Evolutionary conservation across 2,888 invertebrate genomes (phyloP), one percentile per base, ranked within the genome.

Genomic region (Unio delphinus): DNA sequence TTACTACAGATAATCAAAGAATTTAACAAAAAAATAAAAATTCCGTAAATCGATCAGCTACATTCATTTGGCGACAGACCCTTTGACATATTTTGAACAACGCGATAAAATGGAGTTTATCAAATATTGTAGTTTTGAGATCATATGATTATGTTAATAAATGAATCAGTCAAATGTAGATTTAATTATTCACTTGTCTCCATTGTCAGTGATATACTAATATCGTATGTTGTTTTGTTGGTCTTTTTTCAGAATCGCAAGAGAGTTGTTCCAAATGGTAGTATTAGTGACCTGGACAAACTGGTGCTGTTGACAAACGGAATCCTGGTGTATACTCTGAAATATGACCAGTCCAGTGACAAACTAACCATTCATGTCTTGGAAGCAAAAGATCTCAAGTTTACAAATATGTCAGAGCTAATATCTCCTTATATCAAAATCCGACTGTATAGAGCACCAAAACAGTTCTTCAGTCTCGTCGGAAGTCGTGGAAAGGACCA

Each of bases 391-490:
- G 77, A 83, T 45, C 70, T 86, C 58, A 68, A 71, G 3, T 61
- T 81, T 4, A 68, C 76, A 6, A 80, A 82, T 5, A 76, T 73
- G 7, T 67, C 73, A 0, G 73, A 76, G 18, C 71, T 80, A 18
- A 78, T 80, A 59, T 80, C 84, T 8, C 84, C 84, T 0, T 86
- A 86, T 70, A 70, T 85, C n/a, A 82, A 82, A 72, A 79, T 85
- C 5, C 70, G 83, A 17, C 69, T 84, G 18, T 85, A 85, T 67
- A 70, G 80, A 57, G 74, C 80, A 4, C 83, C 83, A n/a, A 82
- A 80, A 72, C 83, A 83, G 61, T 80, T 85, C 64, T 85, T 84
- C 64, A 80, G 78, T 7, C 80, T 84, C 61, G 69, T 74, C 30
- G 72, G 71, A 28, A 73, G 72, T 34, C 57, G 70, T 1, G 70